Percentiles rank a stretch among this genome's conserved stretches.
Conservation (phyloP, 1,140 invertebrate genomes). For the Rhysida immarginata region DNA sequence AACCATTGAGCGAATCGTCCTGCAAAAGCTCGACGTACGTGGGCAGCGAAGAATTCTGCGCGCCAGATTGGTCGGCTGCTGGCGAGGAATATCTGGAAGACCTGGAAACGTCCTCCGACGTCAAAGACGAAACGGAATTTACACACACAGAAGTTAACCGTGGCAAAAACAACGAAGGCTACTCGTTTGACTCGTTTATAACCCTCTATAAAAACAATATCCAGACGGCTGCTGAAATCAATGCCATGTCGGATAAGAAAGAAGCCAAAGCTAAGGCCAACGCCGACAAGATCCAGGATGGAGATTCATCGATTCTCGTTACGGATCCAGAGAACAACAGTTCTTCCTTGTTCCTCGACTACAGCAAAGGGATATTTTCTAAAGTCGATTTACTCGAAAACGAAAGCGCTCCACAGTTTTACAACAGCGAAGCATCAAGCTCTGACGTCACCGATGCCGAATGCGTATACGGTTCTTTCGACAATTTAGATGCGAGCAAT, state of each 20-base stretch:
- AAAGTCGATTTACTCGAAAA: slow-evolving; percentile 1
- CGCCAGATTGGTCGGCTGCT: neutral
- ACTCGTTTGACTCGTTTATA: no score
- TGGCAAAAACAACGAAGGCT: no score
- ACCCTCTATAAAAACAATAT: no score
- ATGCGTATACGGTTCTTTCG: neutral
- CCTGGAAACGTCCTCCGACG: neutral
- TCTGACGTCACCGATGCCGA: neutral
- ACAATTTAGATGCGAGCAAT: neutral
- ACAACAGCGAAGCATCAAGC: neutral
- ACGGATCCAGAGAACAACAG: no score
- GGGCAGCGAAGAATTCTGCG: neutral
- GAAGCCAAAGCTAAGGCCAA: no score
- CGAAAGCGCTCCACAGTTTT: neutral
- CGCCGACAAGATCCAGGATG: no score
- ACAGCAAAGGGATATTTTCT: neutral
- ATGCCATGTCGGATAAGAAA: no score
- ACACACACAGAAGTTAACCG: no score
- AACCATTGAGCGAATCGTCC: neutral
- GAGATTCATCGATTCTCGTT: no score
- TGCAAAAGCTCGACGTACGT: neutral
- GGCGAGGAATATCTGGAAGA: slow-evolving; percentile 1
- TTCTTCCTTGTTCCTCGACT: no score
- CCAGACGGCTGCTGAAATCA: no score
- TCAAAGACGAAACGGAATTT: neutral